phyloP scores from a whole-genome alignment of 2,797 vertebrate genomes.

The Oophaga sylvatica region DNA sequence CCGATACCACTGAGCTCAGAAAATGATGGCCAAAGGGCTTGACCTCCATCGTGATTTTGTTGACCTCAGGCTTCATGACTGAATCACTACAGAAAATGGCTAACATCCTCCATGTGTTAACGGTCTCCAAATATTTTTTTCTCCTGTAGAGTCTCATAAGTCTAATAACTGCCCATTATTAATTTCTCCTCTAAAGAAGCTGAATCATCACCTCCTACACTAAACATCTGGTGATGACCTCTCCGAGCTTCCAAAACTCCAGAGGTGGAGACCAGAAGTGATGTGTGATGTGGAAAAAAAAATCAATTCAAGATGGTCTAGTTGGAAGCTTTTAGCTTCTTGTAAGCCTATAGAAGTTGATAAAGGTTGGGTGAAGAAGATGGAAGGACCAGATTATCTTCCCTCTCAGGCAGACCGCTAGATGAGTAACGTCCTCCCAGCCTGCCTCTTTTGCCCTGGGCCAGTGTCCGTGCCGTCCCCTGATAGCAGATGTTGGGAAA shows the following conservation, averaged over 20 bases:
- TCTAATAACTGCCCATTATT: not conserved
- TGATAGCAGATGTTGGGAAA: too few relatives aligned
- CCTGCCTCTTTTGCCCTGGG: too few relatives aligned
- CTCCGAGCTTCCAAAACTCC: not conserved
- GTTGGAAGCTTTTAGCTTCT: not conserved
- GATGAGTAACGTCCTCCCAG: not conserved
- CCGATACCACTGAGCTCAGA: not conserved
- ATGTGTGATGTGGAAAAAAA: not conserved
- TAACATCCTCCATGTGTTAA: conserved; percentile 3
- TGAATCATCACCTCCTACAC: conserved; percentile 50
- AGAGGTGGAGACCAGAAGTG: not conserved
- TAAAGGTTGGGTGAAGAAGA: not conserved
- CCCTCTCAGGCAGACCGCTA: not conserved
- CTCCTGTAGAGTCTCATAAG: not conserved
- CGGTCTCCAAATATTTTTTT: not conserved
- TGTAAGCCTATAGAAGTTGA: not conserved
- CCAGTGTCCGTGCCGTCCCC: too few relatives aligned
- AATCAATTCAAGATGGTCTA: not conserved
- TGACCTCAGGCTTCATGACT: not conserved
- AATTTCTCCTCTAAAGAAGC: conserved; percentile 1
- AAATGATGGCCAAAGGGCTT: conserved; percentile 8
- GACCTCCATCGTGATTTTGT: not conserved
- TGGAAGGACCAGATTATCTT: not conserved
- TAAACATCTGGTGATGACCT: conserved; percentile 31
- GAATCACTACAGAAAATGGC: not conserved